A percentile compares a stretch with the other conserved stretches of the same genome.
Evolutionary conservation across 2,113 vertebrate species (phyloP).

Genomic region (Aspidoscelis tigris): DNA sequence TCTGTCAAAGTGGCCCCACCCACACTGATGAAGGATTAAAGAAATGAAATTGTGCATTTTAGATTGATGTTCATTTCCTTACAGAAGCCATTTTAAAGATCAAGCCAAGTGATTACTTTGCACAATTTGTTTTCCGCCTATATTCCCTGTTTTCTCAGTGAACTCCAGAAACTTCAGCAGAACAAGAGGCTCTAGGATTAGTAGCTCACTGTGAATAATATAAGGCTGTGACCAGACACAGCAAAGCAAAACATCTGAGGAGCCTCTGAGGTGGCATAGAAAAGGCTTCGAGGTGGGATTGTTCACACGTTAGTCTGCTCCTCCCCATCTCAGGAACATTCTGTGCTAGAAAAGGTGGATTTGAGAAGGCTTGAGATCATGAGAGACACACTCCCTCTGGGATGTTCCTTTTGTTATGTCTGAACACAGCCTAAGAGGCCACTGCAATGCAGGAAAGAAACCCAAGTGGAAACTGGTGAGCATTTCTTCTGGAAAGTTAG

Average conservation of each 20-base stretch:
- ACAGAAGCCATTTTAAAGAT: background rate
- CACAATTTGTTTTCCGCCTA: background rate
- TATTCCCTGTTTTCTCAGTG: too few relatives aligned
- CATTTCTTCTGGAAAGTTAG: conserved; percentile 13
- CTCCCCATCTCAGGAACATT: too few relatives aligned
- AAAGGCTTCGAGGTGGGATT: too few relatives aligned
- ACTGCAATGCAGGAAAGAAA: conserved; percentile 12
- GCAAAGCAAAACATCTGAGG: too few relatives aligned
- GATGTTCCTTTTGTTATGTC: too few relatives aligned
- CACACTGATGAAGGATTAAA: background rate
- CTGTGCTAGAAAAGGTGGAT: too few relatives aligned
- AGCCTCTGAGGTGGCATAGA: too few relatives aligned
- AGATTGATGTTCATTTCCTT: background rate
- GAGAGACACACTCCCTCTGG: too few relatives aligned
- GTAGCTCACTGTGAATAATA: background rate
- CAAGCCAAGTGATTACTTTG: conserved; percentile 9
- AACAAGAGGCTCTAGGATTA: conserved; percentile 18
- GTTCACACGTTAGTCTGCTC: too few relatives aligned
- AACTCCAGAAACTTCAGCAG: background rate
- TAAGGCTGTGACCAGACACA: background rate
- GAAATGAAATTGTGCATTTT: background rate
- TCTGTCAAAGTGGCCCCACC: background rate
- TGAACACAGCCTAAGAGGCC: background rate
- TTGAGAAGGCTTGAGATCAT: too few relatives aligned
- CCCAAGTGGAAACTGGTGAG: background rate